phyloP scores from a whole-genome alignment of 1,140 invertebrate species.

The Drosophila ogumai region DNA sequence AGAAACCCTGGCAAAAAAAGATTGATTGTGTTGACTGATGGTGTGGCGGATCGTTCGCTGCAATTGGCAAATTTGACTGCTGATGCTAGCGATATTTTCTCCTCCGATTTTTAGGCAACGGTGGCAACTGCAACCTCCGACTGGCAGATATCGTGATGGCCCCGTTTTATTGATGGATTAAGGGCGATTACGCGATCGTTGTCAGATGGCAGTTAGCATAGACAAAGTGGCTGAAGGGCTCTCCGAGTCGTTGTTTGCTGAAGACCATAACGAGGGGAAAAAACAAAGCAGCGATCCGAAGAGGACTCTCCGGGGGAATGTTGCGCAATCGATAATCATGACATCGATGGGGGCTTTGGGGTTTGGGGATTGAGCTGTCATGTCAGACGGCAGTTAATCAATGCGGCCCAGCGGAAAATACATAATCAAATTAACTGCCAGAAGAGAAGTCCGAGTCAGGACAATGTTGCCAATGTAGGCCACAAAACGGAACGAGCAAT shows the following conservation, averaged over 20 bases:
- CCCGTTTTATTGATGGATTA: slow-evolving; percentile 85
- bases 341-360: slow-evolving; percentile 41
- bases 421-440: slow-evolving; percentile 82
- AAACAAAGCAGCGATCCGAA: slow-evolving; percentile 23
- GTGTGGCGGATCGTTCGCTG: slow-evolving; percentile 55
- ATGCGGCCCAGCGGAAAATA: slow-evolving; percentile 70
- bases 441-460: slow-evolving; percentile 69
- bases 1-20: slow-evolving; percentile 22
- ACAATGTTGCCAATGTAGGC: slow-evolving; percentile 66
- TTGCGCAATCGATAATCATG: slow-evolving; percentile 83
- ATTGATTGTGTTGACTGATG: slow-evolving; percentile 83
- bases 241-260: slow-evolving; percentile 56
- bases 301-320: slow-evolving; percentile 50
- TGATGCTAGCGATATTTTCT: slow-evolving; percentile 50
- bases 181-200: slow-evolving; percentile 84
- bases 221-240: slow-evolving; percentile 66
- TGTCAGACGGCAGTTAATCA: slow-evolving; percentile 84
- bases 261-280: slow-evolving; percentile 52
- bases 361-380: slow-evolving; percentile 79
- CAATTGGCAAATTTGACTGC: slow-evolving; percentile 78
- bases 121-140: slow-evolving; percentile 67
- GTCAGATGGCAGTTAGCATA: slow-evolving; percentile 53
- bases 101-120: slow-evolving; percentile 37
- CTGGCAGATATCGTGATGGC: slow-evolving; percentile 77
- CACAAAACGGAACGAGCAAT: slow-evolving; percentile 41